Evolutionary conservation across 2,888 invertebrate species (phyloP).

Genomic region (Diarsia brunnea): DNA sequence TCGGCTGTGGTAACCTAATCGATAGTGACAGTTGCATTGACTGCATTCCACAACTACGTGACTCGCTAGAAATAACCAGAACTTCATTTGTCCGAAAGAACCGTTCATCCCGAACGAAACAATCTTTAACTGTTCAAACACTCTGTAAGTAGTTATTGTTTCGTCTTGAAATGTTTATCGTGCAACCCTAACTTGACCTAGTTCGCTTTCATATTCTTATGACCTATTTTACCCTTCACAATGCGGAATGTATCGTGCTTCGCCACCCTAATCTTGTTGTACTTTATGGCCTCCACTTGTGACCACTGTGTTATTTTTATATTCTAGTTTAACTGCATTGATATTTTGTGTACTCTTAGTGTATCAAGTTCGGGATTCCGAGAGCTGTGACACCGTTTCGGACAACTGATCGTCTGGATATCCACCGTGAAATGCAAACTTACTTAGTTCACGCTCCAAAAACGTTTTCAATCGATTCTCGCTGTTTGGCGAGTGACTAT

Average conservation of each 20-base stretch:
- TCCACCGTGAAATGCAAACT: constrained; percentile 73
- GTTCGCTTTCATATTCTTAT: constrained; percentile 78
- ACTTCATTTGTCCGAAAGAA: constrained; percentile 88
- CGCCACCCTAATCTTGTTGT: constrained; percentile 77
- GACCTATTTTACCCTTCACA: constrained; percentile 82
- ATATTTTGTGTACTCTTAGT: constrained; percentile 56
- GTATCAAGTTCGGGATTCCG: constrained; percentile 59
- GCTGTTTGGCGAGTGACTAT: constrained; percentile 63
- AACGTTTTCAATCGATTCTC: constrained; percentile 66
- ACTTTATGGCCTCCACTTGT: constrained; percentile 75
- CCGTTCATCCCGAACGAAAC: constrained; percentile 66
- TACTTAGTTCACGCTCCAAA: constrained; percentile 65
- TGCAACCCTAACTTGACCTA: constrained; percentile 83
- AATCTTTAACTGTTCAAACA: constrained; percentile 55
- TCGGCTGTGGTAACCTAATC: constrained; percentile 78
- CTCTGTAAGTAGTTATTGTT: constrained; percentile 62
- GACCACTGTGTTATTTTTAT: constrained; percentile 65
- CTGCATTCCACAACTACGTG: constrained; percentile 87
- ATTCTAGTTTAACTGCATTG: constrained; percentile 50
- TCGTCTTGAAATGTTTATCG: constrained; percentile 77
- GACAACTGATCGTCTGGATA: constrained; percentile 87
- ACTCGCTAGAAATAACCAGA: constrained; percentile 81
- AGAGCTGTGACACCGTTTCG: constrained; percentile 76
- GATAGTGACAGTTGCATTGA: constrained; percentile 81
- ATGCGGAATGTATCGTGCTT: constrained; percentile 76